These are phyloP conservation scores for Eupithecia abbreviata DNA, from an alignment of 2,888 invertebrate genomes.

Conservation along the genomic window DNA sequence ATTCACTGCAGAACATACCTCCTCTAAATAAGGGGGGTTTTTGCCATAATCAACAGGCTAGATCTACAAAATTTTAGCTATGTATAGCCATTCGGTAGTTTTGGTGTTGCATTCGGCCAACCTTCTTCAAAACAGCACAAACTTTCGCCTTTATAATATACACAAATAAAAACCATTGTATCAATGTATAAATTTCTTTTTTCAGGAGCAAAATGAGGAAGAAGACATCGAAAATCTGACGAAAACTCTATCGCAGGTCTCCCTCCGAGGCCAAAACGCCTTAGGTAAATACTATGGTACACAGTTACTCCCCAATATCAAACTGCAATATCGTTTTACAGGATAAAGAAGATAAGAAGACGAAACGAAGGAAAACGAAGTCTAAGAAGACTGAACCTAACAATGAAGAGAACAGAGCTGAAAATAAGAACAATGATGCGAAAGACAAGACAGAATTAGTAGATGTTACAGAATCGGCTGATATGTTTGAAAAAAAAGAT, in stretches of 20 bases:
- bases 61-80: no score
- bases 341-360: slow-evolving; percentile 65
- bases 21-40: no score
- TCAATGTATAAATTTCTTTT: slow-evolving; percentile 42
- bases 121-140: no score
- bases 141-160: no score
- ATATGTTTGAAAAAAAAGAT: slow-evolving; percentile 34
- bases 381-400: slow-evolving; percentile 39
- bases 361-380: slow-evolving; percentile 60
- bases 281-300: slow-evolving; percentile 79
- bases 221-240: slow-evolving; percentile 76
- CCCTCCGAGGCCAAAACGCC: slow-evolving; percentile 75
- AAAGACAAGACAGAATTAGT: neutral
- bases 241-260: slow-evolving; percentile 80
- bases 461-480: slow-evolving; percentile 3
- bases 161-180: no score
- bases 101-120: no score
- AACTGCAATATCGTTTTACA: slow-evolving; percentile 76
- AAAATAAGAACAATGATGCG: neutral
- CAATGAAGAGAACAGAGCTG: slow-evolving; percentile 30
- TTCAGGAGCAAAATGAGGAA: slow-evolving; percentile 70
- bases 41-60: no score
- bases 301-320: slow-evolving; percentile 70
- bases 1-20: no score
- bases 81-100: no score